Conservation (phyloP, 2,113 vertebrate species). For the Pelecanoides urinatrix region DNA sequence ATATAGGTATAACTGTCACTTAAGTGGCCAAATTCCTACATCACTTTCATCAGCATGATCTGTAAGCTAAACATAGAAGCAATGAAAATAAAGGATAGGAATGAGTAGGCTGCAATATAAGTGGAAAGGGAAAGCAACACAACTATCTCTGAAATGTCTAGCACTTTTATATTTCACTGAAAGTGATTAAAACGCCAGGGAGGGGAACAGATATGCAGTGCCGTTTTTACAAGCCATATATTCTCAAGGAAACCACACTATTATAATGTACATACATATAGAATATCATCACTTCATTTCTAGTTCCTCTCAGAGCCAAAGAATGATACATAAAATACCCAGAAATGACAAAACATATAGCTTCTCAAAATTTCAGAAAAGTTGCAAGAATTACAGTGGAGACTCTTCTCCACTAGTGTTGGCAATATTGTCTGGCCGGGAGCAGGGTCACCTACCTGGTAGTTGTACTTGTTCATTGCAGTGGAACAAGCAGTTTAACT, state of each 20-base stretch:
- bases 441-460: background rate
- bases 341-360: background rate
- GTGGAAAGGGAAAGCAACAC: background rate
- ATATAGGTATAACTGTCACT: background rate
- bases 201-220: background rate
- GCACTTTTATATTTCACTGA: background rate
- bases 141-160: background rate
- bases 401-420: background rate
- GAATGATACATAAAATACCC: background rate
- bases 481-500: background rate
- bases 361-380: background rate
- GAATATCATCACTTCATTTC: background rate
- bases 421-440: background rate
- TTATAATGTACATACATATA: background rate
- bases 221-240: background rate
- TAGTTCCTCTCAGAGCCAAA: background rate
- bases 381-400: background rate
- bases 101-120: background rate
- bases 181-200: background rate
- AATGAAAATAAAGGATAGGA: background rate
- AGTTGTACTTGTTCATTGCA: background rate
- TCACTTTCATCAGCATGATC: background rate
- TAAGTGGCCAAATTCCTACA: background rate
- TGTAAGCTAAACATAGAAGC: background rate
- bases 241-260: background rate